phyloP scores from a whole-genome alignment of 1,140 invertebrate species.

The Anastrepha obliqua region DNA sequence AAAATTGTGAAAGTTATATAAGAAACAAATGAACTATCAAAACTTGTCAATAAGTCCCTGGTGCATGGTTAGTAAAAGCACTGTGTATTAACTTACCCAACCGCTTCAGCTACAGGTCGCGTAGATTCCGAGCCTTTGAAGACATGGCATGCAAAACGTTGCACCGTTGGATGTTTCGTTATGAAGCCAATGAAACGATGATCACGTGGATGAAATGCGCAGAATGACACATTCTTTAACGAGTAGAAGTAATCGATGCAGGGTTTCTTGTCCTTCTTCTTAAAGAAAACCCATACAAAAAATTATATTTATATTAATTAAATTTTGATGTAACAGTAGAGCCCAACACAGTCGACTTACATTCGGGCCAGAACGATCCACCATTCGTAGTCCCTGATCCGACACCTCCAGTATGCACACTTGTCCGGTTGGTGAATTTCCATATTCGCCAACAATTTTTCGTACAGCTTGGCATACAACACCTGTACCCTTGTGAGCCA shows the following conservation, averaged over 20 bases:
- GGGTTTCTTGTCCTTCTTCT: constrained; percentile 82
- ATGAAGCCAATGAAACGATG: constrained; percentile 98
- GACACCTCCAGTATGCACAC: constrained; percentile 94
- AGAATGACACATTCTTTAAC: constrained; percentile 98
- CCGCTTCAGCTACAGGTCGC: constrained; percentile 94
- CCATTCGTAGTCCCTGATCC: constrained; percentile 95
- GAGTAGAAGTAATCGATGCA: constrained; percentile 98
- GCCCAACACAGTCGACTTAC: constrained; percentile 61
- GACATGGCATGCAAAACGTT: constrained; percentile 97
- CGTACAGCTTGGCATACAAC: constrained; percentile 91
- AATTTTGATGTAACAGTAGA: not conserved
- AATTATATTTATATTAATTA: not conserved
- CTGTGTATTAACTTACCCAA: constrained; percentile 83
- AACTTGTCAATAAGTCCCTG: too few relatives aligned
- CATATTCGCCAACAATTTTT: constrained; percentile 84
- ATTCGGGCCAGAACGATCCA: constrained; percentile 86
- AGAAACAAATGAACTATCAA: too few relatives aligned
- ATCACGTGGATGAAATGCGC: constrained; percentile 97
- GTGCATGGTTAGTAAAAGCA: too few relatives aligned
- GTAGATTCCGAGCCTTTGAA: constrained; percentile 95
- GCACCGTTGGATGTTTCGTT: constrained; percentile 96
- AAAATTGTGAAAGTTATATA: too few relatives aligned
- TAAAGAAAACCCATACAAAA: constrained; percentile 56
- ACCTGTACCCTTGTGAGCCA: constrained; percentile 92
- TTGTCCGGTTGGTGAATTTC: constrained; percentile 81